Conservation (phyloP, 2,888 invertebrate species). For the Thymelicus sylvestris region DNA sequence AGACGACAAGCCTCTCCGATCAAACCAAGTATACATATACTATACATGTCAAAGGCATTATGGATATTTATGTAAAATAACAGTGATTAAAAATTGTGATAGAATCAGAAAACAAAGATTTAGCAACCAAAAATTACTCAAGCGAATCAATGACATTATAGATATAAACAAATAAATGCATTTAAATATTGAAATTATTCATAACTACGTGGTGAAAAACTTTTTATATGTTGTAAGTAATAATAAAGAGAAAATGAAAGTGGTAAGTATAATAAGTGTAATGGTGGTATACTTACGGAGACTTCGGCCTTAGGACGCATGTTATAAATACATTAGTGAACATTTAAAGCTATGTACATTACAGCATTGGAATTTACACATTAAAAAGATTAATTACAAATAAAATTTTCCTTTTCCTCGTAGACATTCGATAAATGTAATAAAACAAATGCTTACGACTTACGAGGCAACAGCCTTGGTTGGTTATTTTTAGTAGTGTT, state of each 20-base stretch:
- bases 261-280: conserved; percentile 8
- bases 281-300: conserved; percentile 85
- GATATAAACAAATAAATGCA: no score
- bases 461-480: not conserved
- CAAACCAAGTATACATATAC: no score
- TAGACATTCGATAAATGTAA: not conserved
- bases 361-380: not conserved
- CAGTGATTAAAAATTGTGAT: no score
- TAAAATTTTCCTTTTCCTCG: not conserved
- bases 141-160: no score
- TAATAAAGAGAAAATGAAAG: not conserved
- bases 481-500: not conserved
- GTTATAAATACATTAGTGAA: conserved; percentile 72
- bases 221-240: no score
- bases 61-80: no score
- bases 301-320: conserved; percentile 88
- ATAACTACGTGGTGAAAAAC: no score
- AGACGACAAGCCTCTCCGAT: no score
- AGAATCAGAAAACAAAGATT: no score
- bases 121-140: no score
- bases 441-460: not conserved
- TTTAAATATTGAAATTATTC: no score
- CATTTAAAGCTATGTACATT: conserved; percentile 75
- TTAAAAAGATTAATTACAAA: not conserved
- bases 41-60: no score